Base-by-base conservation (phyloP, 1,140 invertebrate genomes). In the Gonatopus flavifemur region DNA sequence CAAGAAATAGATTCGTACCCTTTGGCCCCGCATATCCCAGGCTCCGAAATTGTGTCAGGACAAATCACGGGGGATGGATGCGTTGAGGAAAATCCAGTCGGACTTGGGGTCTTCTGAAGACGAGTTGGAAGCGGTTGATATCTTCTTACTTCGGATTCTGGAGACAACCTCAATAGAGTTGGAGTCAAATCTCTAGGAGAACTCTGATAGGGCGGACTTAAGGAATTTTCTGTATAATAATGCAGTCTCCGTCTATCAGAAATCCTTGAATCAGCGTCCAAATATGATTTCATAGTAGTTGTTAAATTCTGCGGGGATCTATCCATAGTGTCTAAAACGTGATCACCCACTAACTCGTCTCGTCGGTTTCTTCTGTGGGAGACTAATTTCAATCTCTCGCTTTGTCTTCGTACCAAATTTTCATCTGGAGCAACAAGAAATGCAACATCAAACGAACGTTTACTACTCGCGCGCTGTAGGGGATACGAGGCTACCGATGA, bases 391-490 rank as follows among this genome's bases (percentile, higher is more conserved):
- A 85, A 75, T 50, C 85, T 83, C 49, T 86, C 84, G 12, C 75
- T 81, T 59, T 86, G 83, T 57, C 87, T 85, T 38, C 85, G 82
- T 28, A 85, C 83, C 32, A 87, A 67, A 62, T 90, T 89, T 42
- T 92, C 90, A 57, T 91, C 90, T 2, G 90, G 90, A 61, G 90
- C 87, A 77, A 93, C 91, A 3, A 94, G 73, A 54, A 93, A 93
- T 1, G 91, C 91, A 0, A 94, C 90, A 66, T 94, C 90, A 60
- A 93, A 93, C 9, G 89, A 88, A 12, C 91, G 76, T 59, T 93
- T 93, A 6, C 76, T 67, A 4, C 77, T 69, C 6, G 75, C 58
- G 15, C 72, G 64, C 18, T 74, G 74, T 2, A 72, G 37, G 9
- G 76, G 72, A 39, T 77, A 77, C 3, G 74, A 72, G 0, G 74